Evolutionary conservation across 2,797 vertebrate genomes (phyloP).

Genomic region (Craterocephalus amniculus): DNA sequence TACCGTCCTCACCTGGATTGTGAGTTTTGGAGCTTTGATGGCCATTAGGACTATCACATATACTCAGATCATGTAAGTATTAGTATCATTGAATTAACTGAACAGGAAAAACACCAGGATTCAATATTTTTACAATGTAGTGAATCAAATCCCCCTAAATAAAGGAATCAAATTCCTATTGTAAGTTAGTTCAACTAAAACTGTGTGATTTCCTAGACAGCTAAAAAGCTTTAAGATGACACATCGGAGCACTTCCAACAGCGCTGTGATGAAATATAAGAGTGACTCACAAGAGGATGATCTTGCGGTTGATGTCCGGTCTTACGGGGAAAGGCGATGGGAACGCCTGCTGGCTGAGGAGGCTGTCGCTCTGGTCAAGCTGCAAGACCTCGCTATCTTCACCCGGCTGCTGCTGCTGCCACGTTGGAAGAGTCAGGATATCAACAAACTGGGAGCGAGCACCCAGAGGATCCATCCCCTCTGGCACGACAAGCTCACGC

Average conservation of each 20-base stretch:
- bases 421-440: constrained; percentile 86
- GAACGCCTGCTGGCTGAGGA: constrained; percentile 65
- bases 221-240: no score
- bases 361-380: constrained; percentile 54
- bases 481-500: constrained; percentile 14
- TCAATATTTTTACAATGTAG: background rate
- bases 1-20: no score
- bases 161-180: background rate
- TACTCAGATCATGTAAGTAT: no score
- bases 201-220: no score
- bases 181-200: background rate
- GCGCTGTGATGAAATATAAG: background rate
- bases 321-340: constrained; percentile 92
- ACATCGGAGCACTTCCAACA: background rate
- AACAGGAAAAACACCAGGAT: background rate
- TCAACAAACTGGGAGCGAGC: constrained; percentile 95
- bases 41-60: no score
- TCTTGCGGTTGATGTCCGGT: constrained; percentile 91
- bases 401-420: constrained; percentile 79
- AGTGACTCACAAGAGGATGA: constrained; percentile 91
- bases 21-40: no score
- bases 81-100: no score
- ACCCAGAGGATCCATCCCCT: constrained; percentile 95
- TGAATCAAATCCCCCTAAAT: no score
- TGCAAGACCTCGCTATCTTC: constrained; percentile 60